These are phyloP conservation scores for Ramazzottius varieornatus DNA, from an alignment of 2,888 invertebrate genomes.

Conservation along the genomic window DNA sequence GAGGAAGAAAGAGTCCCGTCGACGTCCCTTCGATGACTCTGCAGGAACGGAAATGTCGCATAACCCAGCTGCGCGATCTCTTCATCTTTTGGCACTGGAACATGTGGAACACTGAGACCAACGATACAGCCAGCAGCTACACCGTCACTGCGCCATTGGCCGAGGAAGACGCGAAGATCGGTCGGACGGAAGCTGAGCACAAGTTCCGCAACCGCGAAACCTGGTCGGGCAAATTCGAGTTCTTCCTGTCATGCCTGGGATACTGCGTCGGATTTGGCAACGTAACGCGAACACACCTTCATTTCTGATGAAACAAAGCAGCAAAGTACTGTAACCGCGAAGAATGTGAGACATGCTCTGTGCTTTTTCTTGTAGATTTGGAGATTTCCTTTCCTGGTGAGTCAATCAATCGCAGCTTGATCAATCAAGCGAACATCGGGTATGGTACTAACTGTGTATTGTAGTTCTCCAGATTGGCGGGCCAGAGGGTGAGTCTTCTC, in stretches of 20 bases:
- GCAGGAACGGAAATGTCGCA: neutral
- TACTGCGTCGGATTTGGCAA: conserved; percentile 2
- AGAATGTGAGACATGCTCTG: neutral
- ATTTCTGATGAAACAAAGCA: neutral
- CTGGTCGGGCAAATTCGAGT: neutral
- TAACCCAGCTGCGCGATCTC: neutral
- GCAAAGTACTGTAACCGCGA: neutral
- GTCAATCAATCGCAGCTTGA: no score
- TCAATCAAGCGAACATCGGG: no score
- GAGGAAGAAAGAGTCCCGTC: no score
- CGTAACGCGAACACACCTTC: neutral
- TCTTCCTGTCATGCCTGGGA: neutral
- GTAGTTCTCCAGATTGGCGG: no score
- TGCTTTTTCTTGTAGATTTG: neutral
- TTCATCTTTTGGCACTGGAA: neutral
- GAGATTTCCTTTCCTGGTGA: neutral
- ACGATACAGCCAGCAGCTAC: no score
- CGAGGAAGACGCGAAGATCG: no score
- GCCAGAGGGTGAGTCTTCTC: no score
- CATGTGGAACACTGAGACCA: neutral
- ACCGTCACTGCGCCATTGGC: no score
- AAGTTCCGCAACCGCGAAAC: neutral
- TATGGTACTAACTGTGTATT: no score
- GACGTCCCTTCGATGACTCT: no score
- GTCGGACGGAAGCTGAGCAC: no score